Evolutionary conservation across 1,140 invertebrate species (phyloP).

Genomic region (Cherax quadricarinatus): DNA sequence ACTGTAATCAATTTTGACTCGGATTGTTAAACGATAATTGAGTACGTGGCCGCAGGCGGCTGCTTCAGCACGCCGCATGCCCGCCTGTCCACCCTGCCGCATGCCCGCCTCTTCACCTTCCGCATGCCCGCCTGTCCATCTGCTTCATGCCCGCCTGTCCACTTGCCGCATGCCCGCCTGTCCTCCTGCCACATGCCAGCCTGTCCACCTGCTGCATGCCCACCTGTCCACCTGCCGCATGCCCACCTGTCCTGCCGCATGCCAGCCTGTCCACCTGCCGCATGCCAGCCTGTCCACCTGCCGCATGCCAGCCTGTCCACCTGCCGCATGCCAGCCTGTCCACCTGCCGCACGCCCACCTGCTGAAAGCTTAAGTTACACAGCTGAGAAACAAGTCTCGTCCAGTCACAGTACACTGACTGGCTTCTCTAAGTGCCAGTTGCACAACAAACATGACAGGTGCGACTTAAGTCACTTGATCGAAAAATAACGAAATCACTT

Average conservation of each 20-base stretch:
- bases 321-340: neutral
- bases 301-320: neutral
- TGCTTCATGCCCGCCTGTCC: too few relatives aligned
- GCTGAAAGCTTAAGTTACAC: too few relatives aligned
- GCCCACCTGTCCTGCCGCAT: neutral
- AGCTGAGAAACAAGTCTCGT: too few relatives aligned
- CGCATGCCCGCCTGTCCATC: neutral
- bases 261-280: neutral
- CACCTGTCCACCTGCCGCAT: too few relatives aligned
- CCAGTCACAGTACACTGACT: too few relatives aligned
- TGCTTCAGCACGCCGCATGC: constrained; percentile 12
- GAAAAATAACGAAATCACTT: too few relatives aligned
- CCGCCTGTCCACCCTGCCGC: neutral
- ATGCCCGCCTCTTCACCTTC: too few relatives aligned
- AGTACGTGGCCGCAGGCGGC: constrained; percentile 64
- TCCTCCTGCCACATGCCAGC: neutral
- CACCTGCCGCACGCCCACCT: neutral
- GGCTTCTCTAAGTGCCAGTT: too few relatives aligned
- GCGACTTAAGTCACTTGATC: too few relatives aligned
- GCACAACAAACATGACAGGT: too few relatives aligned
- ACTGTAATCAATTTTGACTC: constrained; percentile 70
- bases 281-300: neutral
- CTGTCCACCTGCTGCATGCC: too few relatives aligned
- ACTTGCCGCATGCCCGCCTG: neutral
- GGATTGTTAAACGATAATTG: constrained; percentile 71